Percentiles rank a stretch among this genome's conserved stretches.
Conservation (phyloP, 53 echinoderm and acorn worm species). For the Holothuria scabra region DNA sequence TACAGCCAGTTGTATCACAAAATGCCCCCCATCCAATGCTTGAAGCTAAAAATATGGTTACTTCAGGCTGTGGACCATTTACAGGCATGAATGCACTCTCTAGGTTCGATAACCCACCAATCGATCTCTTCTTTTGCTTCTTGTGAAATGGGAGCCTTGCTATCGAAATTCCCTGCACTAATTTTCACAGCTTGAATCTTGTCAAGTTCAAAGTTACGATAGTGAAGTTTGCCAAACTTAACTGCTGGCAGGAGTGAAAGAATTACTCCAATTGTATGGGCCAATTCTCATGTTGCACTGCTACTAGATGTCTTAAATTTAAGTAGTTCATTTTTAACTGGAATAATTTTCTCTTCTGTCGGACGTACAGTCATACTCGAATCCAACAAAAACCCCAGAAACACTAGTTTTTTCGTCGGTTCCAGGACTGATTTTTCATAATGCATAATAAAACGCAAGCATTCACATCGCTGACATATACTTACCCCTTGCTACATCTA, state of each 20-base stretch:
- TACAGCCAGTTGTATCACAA: not conserved
- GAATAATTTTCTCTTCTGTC: not conserved
- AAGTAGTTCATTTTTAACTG: not conserved
- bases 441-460: constrained; percentile 19
- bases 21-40: constrained; percentile 20
- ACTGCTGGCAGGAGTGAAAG: not conserved
- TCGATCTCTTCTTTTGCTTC: not conserved
- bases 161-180: not conserved
- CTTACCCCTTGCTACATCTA: too few relatives aligned
- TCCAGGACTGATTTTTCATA: not conserved
- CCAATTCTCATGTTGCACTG: not conserved
- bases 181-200: not conserved
- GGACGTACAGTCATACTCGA: constrained; percentile 29
- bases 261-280: not conserved
- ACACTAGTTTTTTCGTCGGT: constrained; percentile 1
- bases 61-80: not conserved
- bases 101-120: constrained; percentile 2
- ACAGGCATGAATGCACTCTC: not conserved
- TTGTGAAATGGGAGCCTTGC: not conserved
- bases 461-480: too few relatives aligned
- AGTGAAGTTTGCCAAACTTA: not conserved
- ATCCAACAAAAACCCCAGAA: constrained; percentile 11
- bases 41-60: constrained; percentile 27
- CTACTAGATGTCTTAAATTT: not conserved
- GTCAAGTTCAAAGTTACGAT: not conserved